Evolutionary conservation across 2,113 vertebrate species (phyloP).

Genomic region (Xiphorhynchus elegans): DNA sequence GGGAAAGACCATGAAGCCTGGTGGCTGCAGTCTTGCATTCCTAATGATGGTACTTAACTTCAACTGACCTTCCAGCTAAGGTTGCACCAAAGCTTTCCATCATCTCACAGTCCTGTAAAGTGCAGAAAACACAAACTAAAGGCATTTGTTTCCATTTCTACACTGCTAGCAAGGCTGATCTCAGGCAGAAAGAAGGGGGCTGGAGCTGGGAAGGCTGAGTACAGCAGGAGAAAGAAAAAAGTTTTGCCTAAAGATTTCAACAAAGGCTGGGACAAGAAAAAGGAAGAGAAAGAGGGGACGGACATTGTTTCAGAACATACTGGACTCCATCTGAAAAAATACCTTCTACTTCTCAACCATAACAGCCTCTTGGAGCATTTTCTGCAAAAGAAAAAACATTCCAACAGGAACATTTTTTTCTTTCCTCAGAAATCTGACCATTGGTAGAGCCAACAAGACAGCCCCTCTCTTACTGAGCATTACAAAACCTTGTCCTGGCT

Average conservation of each 20-base stretch:
- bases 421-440: slow-evolving; percentile 18
- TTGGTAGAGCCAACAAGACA: slow-evolving; percentile 23
- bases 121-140: neutral
- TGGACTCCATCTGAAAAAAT: neutral
- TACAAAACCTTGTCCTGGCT: slow-evolving; percentile 26
- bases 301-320: neutral
- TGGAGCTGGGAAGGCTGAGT: neutral
- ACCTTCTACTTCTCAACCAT: neutral
- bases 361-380: neutral
- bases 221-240: neutral
- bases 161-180: neutral
- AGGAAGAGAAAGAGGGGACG: neutral
- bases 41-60: neutral
- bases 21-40: neutral
- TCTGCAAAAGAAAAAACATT: slow-evolving; percentile 1
- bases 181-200: neutral
- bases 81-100: neutral
- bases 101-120: neutral
- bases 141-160: neutral
- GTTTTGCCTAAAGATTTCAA: neutral
- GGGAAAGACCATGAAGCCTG: neutral
- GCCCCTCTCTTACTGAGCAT: neutral
- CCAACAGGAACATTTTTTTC: neutral
- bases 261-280: neutral
- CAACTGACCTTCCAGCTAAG: neutral